Evolutionary conservation across 2,113 vertebrate species (phyloP), one percentile per base, ranked within the genome.

Genomic region (Trogon surrucura): DNA sequence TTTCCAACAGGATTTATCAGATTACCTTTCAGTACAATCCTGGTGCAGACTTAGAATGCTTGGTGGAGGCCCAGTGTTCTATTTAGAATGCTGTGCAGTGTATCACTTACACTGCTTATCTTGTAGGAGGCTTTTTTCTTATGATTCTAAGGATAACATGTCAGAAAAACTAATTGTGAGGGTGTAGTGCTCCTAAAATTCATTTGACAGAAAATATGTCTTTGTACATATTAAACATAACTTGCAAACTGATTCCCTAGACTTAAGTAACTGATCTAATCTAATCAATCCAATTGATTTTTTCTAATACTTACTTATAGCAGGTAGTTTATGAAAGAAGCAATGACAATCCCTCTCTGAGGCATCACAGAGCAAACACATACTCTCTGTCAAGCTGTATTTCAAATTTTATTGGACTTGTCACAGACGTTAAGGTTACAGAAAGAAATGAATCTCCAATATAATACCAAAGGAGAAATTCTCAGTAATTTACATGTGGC

Each of bases 231-330:
- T 77, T 80, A 93, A 85, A 93, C 67, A 75, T 26, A 88, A 95
- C 41, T 88, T 94, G 32, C 34, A 73, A 75, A 69, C 15, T 69
- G 90, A 86, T 41, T 41, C 41, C 64, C 13, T 62, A 82, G 47
- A 36, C 64, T 81, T 41, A 92, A 69, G 93, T 83, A 96, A 94
- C 13, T 67, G 61, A 82, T n/a, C 88, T 50, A 78, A 64, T 93
- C 54, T 74, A 89, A 96, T 51, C 1, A 1, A 67, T 75, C 16
- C 45, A 48, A 70, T 60, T 85, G 69, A 72, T 82, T 97, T 95
- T 96, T 89, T 38, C 36, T 73, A 58, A 82, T 86, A 78, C 38
- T 96, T 81, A 34, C 53, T 88, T 54, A 45, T 18, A 88, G 36
- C 30, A 66, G 69, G 19, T 22, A 61, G 21, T 61, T 82, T 36